Conservation (phyloP, 2,797 vertebrate genomes). For the Eulemur albifrons region DNA sequence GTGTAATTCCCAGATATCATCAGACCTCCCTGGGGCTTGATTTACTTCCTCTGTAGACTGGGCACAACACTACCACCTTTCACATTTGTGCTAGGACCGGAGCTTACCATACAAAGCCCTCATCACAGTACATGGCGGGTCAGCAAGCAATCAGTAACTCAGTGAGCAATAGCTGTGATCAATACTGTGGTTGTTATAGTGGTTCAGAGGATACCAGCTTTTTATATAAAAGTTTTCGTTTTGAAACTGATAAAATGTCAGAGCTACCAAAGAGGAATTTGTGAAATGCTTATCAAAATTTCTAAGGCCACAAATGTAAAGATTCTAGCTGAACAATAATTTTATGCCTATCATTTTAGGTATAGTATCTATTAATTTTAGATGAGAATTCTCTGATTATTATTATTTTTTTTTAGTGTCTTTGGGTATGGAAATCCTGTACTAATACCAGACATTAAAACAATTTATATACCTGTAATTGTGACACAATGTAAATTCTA, state of each 20-base stretch:
- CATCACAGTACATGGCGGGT: not conserved
- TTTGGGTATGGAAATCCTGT: not conserved
- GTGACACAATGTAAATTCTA: not conserved
- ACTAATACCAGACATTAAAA: not conserved
- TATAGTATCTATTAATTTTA: not conserved
- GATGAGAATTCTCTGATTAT: not conserved
- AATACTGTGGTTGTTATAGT: not conserved
- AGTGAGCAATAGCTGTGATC: not conserved
- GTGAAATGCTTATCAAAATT: not conserved
- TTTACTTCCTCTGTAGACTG: not conserved
- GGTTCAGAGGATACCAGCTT: not conserved
- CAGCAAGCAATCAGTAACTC: not conserved
- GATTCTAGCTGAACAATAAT: constrained; percentile 7
- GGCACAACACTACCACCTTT: not conserved
- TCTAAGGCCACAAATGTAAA: not conserved
- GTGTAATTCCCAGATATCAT: not conserved
- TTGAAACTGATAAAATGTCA: not conserved
- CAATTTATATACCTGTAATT: not conserved
- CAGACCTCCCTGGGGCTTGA: not conserved
- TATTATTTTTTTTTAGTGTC: not conserved
- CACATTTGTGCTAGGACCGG: not conserved
- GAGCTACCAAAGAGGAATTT: not conserved
- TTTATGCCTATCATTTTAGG: not conserved
- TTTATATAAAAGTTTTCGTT: not conserved
- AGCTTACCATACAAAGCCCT: not conserved